Conservation (phyloP, 2,113 vertebrate species). For the Gnathonemus echidnorhynchus region DNA sequence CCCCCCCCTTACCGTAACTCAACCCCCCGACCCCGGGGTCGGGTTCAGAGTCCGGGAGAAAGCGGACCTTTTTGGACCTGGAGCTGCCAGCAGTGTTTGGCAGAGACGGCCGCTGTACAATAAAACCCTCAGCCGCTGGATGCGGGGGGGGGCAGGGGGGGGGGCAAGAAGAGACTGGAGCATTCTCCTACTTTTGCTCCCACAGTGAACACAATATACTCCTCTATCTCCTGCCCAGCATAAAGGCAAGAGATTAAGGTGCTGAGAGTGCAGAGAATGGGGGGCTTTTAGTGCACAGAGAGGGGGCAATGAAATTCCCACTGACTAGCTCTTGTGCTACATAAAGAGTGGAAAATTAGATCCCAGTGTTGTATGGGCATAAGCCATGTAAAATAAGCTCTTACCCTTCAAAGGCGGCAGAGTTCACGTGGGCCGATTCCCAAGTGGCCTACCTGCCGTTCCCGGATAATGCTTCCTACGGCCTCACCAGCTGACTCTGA, state of each 20-base stretch:
- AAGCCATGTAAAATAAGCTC: not conserved
- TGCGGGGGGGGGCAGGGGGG: conserved; percentile 28
- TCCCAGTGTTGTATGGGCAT: conserved; percentile 30
- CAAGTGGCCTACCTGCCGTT: not conserved
- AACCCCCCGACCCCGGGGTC: not conserved
- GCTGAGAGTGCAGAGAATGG: conserved; percentile 50
- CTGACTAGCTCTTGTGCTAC: conserved; percentile 5
- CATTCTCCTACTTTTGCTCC: conserved; percentile 46
- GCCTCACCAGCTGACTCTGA: not conserved
- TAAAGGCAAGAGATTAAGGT: conserved; percentile 41
- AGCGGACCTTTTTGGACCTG: conserved; percentile 29
- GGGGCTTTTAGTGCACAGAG: conserved; percentile 30
- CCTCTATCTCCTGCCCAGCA: conserved; percentile 41
- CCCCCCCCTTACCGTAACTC: not conserved
- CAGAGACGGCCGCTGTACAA: conserved; percentile 44
- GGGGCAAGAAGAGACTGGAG: conserved; percentile 36
- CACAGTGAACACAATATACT: conserved; percentile 53
- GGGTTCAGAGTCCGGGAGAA: conserved; percentile 2
- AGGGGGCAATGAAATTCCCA: conserved; percentile 36
- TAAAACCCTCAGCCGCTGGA: conserved; percentile 48
- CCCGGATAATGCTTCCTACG: not conserved
- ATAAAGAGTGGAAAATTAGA: conserved; percentile 45
- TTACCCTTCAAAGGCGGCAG: not conserved
- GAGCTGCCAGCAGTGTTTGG: conserved; percentile 34
- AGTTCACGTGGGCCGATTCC: not conserved